Evolutionary conservation across 2,888 invertebrate species (phyloP), one percentile per base, ranked within the genome.

Genomic region (Drosophila aldrichi): DNA sequence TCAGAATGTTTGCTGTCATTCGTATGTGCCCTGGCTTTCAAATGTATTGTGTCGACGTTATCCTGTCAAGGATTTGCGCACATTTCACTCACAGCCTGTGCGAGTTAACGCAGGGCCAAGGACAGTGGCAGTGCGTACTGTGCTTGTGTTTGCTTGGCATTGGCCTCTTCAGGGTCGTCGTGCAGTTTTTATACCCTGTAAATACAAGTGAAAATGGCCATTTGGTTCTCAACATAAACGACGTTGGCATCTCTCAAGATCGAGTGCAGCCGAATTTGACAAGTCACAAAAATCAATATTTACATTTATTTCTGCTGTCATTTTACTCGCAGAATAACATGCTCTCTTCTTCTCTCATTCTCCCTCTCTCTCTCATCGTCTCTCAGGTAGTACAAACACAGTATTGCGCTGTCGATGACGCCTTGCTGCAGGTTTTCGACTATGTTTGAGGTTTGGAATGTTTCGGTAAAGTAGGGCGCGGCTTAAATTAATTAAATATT

Each of bases 401-500:
- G 32, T 8, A 36, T 29, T n/a, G 12, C n/a, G 16, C 12, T 25
- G 40, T 29, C 40, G 29, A 49, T 20, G 49, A 32, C 32, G 32
- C 41, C 22, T 9, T 16, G 16, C 8, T 18, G 16, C 16, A 41
- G 4, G 20, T 29, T 32, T 20, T 43, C 32, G 5, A 65, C 41
- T 46, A 44, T 22, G 14, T 69, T 70, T 63, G 68, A 88, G 88
- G 64, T 76, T 85, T 75, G 76, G 73, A 62, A 72, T 68, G 67
- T 22, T 34, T 29, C 18, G 58, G 18, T 18, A 52, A 46, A 74
- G 67, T 49, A 64, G 88, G 82, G 90, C 71, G 88, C 79, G 90
- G 86, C 65, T 72, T 29, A 69, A 71, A 66, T 79, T 77, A 79
- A 88, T 89, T 71, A 77, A 88, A 79, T 68, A 72, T 74, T 46